Evolutionary conservation across 2,797 vertebrate species (phyloP).

Genomic region (Clarias platycephalus): DNA sequence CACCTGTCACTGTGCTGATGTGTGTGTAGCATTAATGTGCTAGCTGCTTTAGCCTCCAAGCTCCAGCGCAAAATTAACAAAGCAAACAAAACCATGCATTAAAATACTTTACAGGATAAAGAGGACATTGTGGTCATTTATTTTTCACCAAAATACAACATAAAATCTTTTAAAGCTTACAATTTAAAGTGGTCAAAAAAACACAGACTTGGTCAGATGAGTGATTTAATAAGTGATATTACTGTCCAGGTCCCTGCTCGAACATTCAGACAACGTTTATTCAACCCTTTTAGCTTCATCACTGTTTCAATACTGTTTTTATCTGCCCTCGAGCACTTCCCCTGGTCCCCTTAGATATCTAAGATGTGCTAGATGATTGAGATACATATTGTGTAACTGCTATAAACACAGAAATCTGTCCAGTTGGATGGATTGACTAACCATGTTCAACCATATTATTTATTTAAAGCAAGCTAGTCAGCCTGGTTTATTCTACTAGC

Average conservation of each 20-base stretch:
- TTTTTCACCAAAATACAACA: not conserved
- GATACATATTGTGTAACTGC: not conserved
- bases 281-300: not conserved
- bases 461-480: not conserved
- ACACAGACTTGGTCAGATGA: not conserved
- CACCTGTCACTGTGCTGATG: not conserved
- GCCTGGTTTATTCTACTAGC: not conserved
- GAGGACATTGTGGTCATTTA: not conserved
- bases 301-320: not conserved
- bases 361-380: not conserved
- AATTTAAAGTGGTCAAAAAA: not conserved
- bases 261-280: not conserved
- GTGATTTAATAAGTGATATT: not conserved
- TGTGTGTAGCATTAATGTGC: not conserved
- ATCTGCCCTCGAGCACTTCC: not conserved
- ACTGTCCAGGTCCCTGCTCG: not conserved
- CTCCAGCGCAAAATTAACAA: not conserved
- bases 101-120: not conserved
- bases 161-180: not conserved
- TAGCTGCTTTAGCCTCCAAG: not conserved
- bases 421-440: not conserved
- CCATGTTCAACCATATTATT: not conserved
- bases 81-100: not conserved
- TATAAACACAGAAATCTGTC: not conserved
- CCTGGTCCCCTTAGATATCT: too few species aligned